Evolutionary conservation across 1,140 invertebrate species (phyloP), one percentile per base, ranked within the genome.

Genomic region (Daktulosphaira vitifoliae): DNA sequence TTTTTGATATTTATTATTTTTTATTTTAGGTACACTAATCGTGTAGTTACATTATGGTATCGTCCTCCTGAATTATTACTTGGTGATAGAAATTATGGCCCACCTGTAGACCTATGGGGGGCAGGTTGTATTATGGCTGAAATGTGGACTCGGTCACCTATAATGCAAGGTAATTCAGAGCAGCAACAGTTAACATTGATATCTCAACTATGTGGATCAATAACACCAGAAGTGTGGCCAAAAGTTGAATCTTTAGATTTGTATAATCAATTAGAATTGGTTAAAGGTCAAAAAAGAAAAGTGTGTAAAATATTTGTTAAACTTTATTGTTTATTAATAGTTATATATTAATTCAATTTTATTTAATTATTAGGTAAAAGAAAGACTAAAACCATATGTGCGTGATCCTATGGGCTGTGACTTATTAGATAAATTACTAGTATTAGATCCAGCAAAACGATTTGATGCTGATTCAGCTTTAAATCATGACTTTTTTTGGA

Each of bases 101-200:
- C 94, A 9, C 88, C 94, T 0, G 92, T 99, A 25, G 97, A 99
- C 79, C 82, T 98, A 75, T 98, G 96, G 96, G 95, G 95, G 11
- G 95, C 92, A 25, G 96, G 96, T 1, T 98, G 96, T 73, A 98
- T 98, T 44, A 97, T 98, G 94, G 95, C 95, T 0, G 95, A 99
- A 78, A 95, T 99, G 91, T 99, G 96, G 96, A 98, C 95, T 0
- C 78, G 94, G 67, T 79, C 75, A 48, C 85, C 86, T 7, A 85
- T 87, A 33, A 83, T 83, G 78, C 83, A 85, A 80, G 96, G 96
- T 1, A 90, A 87, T 68, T 93, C 90, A 9, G 95, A 99, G 73
- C 94, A 97, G 71, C 90, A 96, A 72, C 97, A 99, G 71, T 75
- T 99, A 1, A 91, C 88, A 11, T 79, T 98, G 11, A 99, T 99